Evolutionary conservation across 23 tunicate genomes (phyloP), one percentile per base, ranked within the genome.

Genomic region (Botrylloides violaceus): DNA sequence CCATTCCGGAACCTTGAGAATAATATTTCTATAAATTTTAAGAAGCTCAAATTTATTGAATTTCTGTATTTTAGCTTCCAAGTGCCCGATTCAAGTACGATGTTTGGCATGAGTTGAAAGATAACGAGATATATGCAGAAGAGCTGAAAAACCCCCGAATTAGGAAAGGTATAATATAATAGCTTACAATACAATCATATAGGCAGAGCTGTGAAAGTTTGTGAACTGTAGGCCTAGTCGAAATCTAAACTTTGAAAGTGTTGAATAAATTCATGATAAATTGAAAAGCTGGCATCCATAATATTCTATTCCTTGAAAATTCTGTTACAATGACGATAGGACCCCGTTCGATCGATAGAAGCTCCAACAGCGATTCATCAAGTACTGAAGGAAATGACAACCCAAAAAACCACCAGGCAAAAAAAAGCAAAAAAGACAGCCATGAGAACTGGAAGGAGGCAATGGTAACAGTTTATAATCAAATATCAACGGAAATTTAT

Each of bases 361-460:
- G 83, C 9, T 53, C 65, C n/a, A 68, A 74, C 57, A 80, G 78
- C 72, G 61, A 70, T 43, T 43, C 53, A 43, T 43, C 53, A 9
- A 7, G 12, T 9, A 43, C 12, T 56, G 61, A 72, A 34, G 70
- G 39, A 29, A 75, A 74, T 79, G 84, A 79, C 58, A 29, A 29
- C 23, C 20, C 26, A 9, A 63, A 63, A 3, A 63, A 50, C 20
- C 76, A 47, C 71, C 61, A 2, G 34, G 39, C 38, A 34, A 35
- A 55, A 7, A 38, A 58, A 29, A 30, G 64, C 34, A 31, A 32
- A 18, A 79, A 85, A 47, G 73, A 66, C 66, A 68, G 79, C 34
- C 47, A 62, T 32, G 94, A 85, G 66, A 85, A 85, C 61, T 85
- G 94, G 94, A 75, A 85, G 66, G 62, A 85, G 59, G 94, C 84